A percentile compares a stretch with the other conserved stretches of the same genome.
Evolutionary conservation across 2,797 vertebrate species (phyloP).

Genomic region (Cuculus canorus): DNA sequence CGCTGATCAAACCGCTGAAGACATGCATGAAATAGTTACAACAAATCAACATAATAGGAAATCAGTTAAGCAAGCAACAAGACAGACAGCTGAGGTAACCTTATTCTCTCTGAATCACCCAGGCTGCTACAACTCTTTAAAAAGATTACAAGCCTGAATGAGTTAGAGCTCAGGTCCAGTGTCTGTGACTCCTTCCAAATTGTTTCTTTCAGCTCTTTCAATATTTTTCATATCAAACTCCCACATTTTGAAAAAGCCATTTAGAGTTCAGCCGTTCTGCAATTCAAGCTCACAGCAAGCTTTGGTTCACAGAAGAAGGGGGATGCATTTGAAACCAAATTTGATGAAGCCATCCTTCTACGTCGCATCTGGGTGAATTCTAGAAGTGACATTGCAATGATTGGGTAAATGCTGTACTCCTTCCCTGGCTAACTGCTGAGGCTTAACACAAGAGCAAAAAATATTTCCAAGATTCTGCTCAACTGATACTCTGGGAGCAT

Average conservation of each 20-base stretch:
- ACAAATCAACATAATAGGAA: conserved; percentile 63
- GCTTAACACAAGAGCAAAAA: background rate
- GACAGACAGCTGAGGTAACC: conserved; percentile 51
- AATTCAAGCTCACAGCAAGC: background rate
- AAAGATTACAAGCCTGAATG: conserved; percentile 47
- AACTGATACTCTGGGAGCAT: background rate
- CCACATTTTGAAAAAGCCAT: conserved; percentile 21
- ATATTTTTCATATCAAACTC: conserved; percentile 43
- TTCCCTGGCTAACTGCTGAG: background rate
- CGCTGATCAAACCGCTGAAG: conserved; percentile 20
- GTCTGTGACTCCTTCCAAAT: conserved; percentile 41
- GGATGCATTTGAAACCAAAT: background rate
- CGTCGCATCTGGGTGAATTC: background rate
- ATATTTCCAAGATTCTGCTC: background rate
- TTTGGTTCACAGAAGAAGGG: background rate
- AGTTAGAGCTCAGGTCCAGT: conserved; percentile 7
- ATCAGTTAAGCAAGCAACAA: conserved; percentile 64
- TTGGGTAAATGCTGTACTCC: background rate
- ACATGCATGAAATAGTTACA: conserved; percentile 48
- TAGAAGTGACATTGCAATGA: background rate
- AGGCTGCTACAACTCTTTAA: conserved; percentile 22
- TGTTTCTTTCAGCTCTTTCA: conserved; percentile 47
- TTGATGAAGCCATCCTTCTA: conserved; percentile 24
- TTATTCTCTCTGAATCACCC: conserved; percentile 37
- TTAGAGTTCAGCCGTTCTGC: conserved; percentile 30